These are phyloP conservation scores for Rousettus leschenaultii DNA, from an alignment of 2,113 vertebrate species.

Conservation along the genomic window DNA sequence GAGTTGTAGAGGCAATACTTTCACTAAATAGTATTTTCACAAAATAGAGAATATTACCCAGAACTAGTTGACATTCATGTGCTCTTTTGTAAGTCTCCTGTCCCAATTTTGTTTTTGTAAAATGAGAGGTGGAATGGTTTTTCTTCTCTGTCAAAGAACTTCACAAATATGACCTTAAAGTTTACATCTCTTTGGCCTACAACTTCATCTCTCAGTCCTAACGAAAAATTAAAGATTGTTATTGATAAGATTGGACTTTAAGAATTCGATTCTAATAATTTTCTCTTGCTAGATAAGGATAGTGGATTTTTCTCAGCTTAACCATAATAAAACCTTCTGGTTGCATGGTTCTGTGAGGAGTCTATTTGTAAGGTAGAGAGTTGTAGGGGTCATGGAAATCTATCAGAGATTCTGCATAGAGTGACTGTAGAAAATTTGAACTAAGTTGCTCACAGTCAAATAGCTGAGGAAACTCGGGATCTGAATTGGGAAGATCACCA, in stretches of 20 bases:
- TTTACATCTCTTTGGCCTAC: background rate
- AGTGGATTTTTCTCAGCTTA: background rate
- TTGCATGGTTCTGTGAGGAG: background rate
- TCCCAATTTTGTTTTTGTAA: constrained; percentile 4
- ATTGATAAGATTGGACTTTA: background rate
- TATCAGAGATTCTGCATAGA: background rate
- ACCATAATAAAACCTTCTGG: background rate
- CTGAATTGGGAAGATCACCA: background rate
- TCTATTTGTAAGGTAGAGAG: background rate
- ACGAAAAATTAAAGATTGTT: background rate
- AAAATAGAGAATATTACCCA: background rate
- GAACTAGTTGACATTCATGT: background rate
- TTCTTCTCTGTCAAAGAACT: background rate
- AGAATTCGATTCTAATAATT: background rate
- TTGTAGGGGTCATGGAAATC: background rate
- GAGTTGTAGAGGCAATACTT: background rate
- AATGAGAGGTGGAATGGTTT: background rate
- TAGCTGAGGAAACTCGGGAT: background rate
- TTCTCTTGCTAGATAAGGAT: background rate
- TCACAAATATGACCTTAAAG: constrained; percentile 8
- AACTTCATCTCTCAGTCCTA: background rate
- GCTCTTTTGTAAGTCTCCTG: background rate
- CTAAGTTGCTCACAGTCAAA: background rate
- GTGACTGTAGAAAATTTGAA: background rate
- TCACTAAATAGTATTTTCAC: background rate